Evolutionary conservation across 2,888 invertebrate genomes (phyloP).

Genomic region (Lamellibrachia columna): DNA sequence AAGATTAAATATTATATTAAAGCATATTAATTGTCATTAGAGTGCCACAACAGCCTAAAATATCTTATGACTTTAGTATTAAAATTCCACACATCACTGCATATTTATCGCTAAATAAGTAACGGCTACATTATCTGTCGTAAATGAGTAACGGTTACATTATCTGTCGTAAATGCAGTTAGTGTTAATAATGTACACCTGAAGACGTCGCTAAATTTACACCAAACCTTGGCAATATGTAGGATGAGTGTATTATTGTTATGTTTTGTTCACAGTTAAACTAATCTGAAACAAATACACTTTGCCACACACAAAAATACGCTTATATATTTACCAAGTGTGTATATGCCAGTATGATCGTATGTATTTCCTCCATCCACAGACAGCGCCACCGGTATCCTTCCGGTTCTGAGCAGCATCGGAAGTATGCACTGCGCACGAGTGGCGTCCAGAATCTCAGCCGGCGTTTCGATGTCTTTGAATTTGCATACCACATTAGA

Average conservation of each 20-base stretch:
- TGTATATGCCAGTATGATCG: not conserved
- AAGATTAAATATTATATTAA: not conserved
- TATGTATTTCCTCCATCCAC: not conserved
- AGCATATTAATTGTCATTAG: not conserved
- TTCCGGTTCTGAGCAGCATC: not conserved
- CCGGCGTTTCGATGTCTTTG: not conserved
- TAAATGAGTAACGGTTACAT: not conserved
- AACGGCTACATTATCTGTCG: too few species aligned
- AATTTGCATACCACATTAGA: not conserved
- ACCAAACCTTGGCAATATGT: not conserved
- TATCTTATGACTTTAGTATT: not conserved
- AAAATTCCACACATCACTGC: not conserved
- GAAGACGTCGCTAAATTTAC: not conserved
- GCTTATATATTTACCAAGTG: not conserved
- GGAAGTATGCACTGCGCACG: slow-evolving; percentile 11
- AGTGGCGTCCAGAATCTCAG: not conserved
- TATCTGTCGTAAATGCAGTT: too few species aligned
- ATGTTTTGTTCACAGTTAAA: not conserved
- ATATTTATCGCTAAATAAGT: not conserved
- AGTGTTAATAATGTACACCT: not conserved
- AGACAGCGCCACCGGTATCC: not conserved
- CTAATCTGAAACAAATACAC: not conserved
- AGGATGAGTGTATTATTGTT: not conserved
- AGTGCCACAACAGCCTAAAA: not conserved
- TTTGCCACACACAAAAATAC: not conserved